These are phyloP conservation scores for Drosophila mercatorum DNA, from an alignment of 2,888 invertebrate species.

Conservation along the genomic window DNA sequence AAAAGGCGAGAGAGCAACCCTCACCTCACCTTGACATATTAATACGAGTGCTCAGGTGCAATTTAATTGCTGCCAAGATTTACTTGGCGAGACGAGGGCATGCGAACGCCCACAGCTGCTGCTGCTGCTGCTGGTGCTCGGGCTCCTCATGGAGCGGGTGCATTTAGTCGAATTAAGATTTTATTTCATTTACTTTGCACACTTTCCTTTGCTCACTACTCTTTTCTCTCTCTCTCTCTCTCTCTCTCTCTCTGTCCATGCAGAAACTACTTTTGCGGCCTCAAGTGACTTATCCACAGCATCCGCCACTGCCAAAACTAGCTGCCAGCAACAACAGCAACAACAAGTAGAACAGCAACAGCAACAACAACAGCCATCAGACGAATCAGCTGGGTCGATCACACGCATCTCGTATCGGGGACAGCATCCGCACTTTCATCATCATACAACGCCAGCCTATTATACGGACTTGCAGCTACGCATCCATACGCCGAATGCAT, in stretches of 20 bases:
- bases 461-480: conserved; percentile 82
- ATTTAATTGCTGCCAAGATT: conserved; percentile 80
- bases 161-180: conserved; percentile 50
- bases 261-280: conserved; percentile 82
- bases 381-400: conserved; percentile 52
- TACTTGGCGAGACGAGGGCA: conserved; percentile 25
- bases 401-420: conserved; percentile 75
- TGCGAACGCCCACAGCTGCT: background rate
- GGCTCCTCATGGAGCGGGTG: background rate
- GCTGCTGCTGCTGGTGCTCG: background rate
- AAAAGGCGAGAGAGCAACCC: conserved; percentile 68
- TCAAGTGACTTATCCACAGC: conserved; percentile 84
- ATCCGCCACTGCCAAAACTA: conserved; percentile 86
- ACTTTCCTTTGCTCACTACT: conserved; percentile 6
- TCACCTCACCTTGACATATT: conserved; percentile 79
- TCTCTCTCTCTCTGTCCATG: background rate
- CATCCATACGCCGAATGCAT: conserved; percentile 81
- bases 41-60: conserved; percentile 75
- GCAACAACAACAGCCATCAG: conserved; percentile 49
- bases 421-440: conserved; percentile 82
- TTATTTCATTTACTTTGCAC: conserved; percentile 35
- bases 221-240: conserved; percentile 9
- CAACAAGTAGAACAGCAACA: conserved; percentile 22
- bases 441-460: conserved; percentile 82
- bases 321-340: conserved; percentile 84